Evolutionary conservation across 64 coral and sea anemone species (phyloP), one percentile per base, ranked within the genome.

Genomic region (Pachyseris speciosa): DNA sequence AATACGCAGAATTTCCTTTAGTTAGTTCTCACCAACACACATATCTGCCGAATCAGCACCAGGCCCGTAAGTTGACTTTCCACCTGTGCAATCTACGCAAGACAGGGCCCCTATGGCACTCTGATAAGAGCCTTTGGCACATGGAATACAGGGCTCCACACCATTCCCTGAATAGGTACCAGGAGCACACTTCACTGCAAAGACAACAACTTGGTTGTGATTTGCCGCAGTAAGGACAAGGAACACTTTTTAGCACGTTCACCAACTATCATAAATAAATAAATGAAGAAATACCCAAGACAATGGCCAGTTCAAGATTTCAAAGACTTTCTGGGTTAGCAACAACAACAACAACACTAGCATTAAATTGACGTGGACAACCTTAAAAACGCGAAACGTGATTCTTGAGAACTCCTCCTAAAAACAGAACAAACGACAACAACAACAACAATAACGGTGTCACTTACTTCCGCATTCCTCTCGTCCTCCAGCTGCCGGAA

Each of bases 391-490:
- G n/a, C n/a, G n/a, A n/a, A n/a, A n/a, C n/a, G n/a, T n/a, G n/a
- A n/a, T n/a, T n/a, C n/a, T n/a, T n/a, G n/a, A n/a, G n/a, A n/a
- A n/a, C n/a, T n/a, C n/a, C n/a, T n/a, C n/a, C n/a, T n/a, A n/a
- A n/a, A n/a, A n/a, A n/a, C n/a, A n/a, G n/a, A n/a, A n/a, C n/a
- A n/a, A n/a, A 31, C 38, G 29, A 38, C 20, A 16, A 17, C 17
- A 8, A 31, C 44, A 38, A 11, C 4, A 33, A 13, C 41, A 40
- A 41, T 27, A 16, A 52, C 8, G n/a, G 41, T 2, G 41, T 2
- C 42, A 95, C 97, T 93, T 93, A 99, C 97, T 99, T 71, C 97
- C 97, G 44, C 97, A 99, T 30, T 99, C 93, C 57, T 93, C 90
- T 28, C 90, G 78, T 81, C 86, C 86, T 25, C 42, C 84, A 19